Evolutionary conservation across 1,140 invertebrate genomes (phyloP).

Genomic region (Scaptomyza montana): DNA sequence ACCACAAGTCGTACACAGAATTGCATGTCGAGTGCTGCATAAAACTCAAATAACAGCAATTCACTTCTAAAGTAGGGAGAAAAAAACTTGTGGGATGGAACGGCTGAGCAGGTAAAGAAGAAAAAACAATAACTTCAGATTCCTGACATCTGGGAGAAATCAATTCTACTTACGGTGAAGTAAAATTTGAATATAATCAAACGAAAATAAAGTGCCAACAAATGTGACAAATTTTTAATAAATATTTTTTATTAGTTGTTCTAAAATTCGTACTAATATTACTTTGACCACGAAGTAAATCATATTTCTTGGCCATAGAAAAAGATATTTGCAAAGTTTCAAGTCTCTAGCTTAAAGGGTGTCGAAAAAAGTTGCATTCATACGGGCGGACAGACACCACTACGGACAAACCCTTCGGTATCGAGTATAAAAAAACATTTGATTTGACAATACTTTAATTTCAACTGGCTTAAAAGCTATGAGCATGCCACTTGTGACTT

Average conservation of each 20-base stretch:
- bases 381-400: no score
- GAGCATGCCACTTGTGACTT: neutral
- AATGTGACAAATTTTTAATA: no score
- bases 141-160: slow-evolving; percentile 4
- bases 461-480: neutral
- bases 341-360: no score
- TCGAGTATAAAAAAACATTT: neutral
- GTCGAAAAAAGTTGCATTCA: no score
- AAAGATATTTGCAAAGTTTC: no score
- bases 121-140: slow-evolving; percentile 38
- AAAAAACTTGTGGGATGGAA: slow-evolving; percentile 4
- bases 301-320: no score
- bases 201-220: neutral
- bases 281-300: no score
- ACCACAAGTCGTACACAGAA: slow-evolving; percentile 55
- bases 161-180: neutral
- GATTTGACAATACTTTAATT: neutral
- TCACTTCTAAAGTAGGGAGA: slow-evolving; percentile 48
- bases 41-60: slow-evolving; percentile 73
- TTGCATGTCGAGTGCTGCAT: slow-evolving; percentile 76
- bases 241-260: no score
- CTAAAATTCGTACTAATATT: no score
- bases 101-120: no score
- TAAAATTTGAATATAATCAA: slow-evolving; percentile 4
- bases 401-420: no score